These are phyloP conservation scores for Tupiocoris notatus DNA, from an alignment of 2,888 invertebrate genomes.

Conservation along the genomic window DNA sequence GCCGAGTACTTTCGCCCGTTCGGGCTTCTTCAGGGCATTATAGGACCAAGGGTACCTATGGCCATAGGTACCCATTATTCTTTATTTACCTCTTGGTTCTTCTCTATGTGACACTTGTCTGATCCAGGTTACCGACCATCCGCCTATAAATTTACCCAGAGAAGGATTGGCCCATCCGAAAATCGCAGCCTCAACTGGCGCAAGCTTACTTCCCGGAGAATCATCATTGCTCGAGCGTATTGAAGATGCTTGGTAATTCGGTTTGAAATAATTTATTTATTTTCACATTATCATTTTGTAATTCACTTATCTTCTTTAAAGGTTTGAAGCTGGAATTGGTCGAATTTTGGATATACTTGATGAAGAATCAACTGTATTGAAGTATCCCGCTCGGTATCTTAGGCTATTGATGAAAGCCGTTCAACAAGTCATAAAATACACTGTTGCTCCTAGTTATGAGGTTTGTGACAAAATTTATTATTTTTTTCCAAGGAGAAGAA, in stretches of 20 bases:
- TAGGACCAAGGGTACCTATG: no score
- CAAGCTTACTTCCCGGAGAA: slow-evolving; percentile 64
- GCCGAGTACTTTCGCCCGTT: no score
- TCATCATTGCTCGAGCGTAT: slow-evolving; percentile 73
- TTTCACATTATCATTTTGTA: slow-evolving; percentile 12
- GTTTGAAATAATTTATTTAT: slow-evolving; percentile 8
- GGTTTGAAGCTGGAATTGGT: slow-evolving; percentile 67
- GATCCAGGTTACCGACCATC: slow-evolving; percentile 58
- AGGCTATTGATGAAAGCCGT: slow-evolving; percentile 23
- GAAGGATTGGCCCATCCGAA: slow-evolving; percentile 60
- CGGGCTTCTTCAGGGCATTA: no score
- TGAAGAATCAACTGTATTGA: slow-evolving; percentile 33
- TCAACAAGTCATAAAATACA: slow-evolving; percentile 22
- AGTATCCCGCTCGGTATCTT: slow-evolving; percentile 12
- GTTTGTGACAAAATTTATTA: slow-evolving; percentile 13
- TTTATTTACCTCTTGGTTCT: no score
- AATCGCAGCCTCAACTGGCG: slow-evolving; percentile 58
- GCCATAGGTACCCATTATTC: no score
- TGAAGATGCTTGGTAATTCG: slow-evolving; percentile 64
- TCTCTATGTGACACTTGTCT: no score
- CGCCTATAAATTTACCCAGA: slow-evolving; percentile 67
- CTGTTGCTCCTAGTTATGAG: slow-evolving; percentile 38
- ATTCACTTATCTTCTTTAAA: slow-evolving; percentile 22
- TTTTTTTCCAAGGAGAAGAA: neutral
- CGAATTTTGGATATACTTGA: slow-evolving; percentile 64